A percentile compares a stretch with the other conserved stretches of the same genome.
phyloP scores from a whole-genome alignment of 1,140 invertebrate species.

The Monomorium pharaonis region DNA sequence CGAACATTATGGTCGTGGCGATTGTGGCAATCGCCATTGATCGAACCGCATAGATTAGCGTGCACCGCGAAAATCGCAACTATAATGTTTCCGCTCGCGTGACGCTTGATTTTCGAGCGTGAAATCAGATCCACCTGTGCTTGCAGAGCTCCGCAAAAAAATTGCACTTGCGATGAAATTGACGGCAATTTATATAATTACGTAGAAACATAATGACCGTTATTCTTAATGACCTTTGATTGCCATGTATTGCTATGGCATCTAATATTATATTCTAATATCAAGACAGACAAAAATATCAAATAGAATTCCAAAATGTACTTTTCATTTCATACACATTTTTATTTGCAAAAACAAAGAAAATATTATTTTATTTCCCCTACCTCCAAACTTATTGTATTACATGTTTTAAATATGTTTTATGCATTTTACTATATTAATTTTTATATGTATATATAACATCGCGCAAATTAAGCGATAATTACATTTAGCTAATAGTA shows the following conservation, averaged over 20 bases:
- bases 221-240: conserved; percentile 36
- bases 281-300: not conserved
- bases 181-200: conserved; percentile 39
- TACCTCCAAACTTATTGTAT: too few relatives aligned
- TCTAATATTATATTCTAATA: too few relatives aligned
- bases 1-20: conserved; percentile 31
- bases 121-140: conserved; percentile 26
- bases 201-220: not conserved
- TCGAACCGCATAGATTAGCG: conserved; percentile 43
- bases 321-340: not conserved
- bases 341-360: not conserved
- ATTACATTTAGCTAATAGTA: not conserved
- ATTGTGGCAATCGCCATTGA: conserved; percentile 53
- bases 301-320: not conserved
- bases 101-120: conserved; percentile 46
- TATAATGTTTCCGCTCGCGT: conserved; percentile 44
- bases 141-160: conserved; percentile 24
- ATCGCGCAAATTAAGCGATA: not conserved
- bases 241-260: not conserved
- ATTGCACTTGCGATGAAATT: conserved; percentile 26
- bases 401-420: too few relatives aligned
- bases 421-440: not conserved
- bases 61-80: conserved; percentile 45
- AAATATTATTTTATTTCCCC: too few relatives aligned
- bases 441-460: not conserved